phyloP scores from a whole-genome alignment of 2,888 invertebrate species.

The Epistrophella euchroma region DNA sequence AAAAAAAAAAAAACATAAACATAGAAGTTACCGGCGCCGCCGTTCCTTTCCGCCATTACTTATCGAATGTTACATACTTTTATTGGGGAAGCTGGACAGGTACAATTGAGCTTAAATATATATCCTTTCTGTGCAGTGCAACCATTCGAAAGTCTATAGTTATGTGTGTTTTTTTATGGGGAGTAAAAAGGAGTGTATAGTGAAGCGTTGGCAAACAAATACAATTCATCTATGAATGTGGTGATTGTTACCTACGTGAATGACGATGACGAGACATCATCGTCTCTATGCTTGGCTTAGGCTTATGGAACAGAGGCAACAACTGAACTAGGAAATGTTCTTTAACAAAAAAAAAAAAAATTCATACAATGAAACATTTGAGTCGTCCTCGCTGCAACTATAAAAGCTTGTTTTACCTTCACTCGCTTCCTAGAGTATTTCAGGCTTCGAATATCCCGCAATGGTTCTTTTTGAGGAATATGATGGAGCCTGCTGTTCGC shows the following conservation, averaged over 20 bases:
- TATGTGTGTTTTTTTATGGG: slow-evolving; percentile 20
- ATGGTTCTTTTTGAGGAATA: slow-evolving; percentile 17
- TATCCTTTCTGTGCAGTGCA: slow-evolving; percentile 44
- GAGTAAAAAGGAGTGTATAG: too few species aligned
- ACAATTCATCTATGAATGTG: slow-evolving; percentile 63
- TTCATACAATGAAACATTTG: slow-evolving; percentile 20
- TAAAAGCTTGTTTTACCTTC: slow-evolving; percentile 27
- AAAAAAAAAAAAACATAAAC: background rate
- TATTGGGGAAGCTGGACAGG: slow-evolving; percentile 64
- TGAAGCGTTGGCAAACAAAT: slow-evolving; percentile 64
- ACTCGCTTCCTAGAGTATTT: slow-evolving; percentile 9
- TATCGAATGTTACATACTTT: slow-evolving; percentile 55
- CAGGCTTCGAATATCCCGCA: background rate
- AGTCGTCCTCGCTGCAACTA: background rate
- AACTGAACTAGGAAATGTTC: slow-evolving; percentile 36
- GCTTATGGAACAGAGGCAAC: slow-evolving; percentile 32
- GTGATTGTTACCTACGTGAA: slow-evolving; percentile 64
- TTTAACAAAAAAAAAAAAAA: slow-evolving; percentile 11
- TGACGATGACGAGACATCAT: slow-evolving; percentile 37
- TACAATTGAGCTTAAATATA: slow-evolving; percentile 67
- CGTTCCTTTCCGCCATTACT: background rate
- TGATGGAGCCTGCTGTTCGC: slow-evolving; percentile 14
- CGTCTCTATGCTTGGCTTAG: slow-evolving; percentile 42
- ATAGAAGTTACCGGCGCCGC: slow-evolving; percentile 1
- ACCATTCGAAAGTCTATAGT: slow-evolving; percentile 14